Evolutionary conservation across 2,113 vertebrate genomes (phyloP).

Genomic region (Columba livia): DNA sequence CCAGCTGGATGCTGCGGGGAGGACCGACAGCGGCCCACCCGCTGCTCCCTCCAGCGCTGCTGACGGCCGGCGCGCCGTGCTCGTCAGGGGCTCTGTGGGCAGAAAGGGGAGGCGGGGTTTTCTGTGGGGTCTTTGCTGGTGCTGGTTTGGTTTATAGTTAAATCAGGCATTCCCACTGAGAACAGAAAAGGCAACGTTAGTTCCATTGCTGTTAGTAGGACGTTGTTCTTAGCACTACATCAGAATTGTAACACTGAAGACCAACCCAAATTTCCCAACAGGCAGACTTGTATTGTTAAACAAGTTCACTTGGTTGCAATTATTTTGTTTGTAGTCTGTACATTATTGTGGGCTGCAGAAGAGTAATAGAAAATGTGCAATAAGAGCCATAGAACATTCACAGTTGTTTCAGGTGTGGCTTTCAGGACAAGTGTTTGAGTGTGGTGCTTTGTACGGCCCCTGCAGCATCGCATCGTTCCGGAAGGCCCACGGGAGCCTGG

Average conservation of each 20-base stretch:
- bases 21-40: too few relatives aligned
- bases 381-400: too few relatives aligned
- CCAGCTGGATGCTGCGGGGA: rapidly evolving
- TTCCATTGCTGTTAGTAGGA: not conserved
- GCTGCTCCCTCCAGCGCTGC: too few relatives aligned
- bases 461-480: too few relatives aligned
- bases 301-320: too few relatives aligned
- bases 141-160: not conserved
- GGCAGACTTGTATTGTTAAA: rapidly evolving
- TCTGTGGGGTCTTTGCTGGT: not conserved
- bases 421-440: not conserved
- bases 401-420: not conserved
- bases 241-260: not conserved
- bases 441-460: not conserved
- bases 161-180: not conserved
- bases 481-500: not conserved
- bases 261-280: too few relatives aligned
- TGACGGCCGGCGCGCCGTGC: rapidly evolving
- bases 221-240: not conserved
- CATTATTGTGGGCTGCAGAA: not conserved
- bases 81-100: too few relatives aligned
- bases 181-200: not conserved
- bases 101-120: too few relatives aligned
- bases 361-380: not conserved
- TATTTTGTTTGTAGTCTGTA: not conserved